Base-by-base conservation (phyloP, 1,140 invertebrate species). In the Hydropsyche tenuis region DNA sequence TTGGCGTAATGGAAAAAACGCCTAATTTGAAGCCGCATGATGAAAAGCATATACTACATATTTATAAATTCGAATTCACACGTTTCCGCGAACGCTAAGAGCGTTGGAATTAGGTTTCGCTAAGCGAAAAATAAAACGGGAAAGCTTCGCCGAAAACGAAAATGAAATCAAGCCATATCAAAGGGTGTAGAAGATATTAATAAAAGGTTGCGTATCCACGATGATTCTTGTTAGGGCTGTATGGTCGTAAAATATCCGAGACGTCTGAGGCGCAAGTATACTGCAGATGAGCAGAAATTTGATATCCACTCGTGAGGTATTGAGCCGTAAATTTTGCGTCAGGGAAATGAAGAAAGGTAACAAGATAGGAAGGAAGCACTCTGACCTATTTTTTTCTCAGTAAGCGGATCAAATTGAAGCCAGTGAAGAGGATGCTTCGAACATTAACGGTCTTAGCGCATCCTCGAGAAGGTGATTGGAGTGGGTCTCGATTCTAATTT, bases 281-380 rank as follows among this genome's bases (percentile, higher is more conserved):
- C 56, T 60, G 56, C 23, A 60, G 56, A 27, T 60, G 56, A 60
- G 56, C 56, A 60, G 56, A 60, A 60, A 60, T 60, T 60, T 60
- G 56, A 60, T 60, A 60, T 60, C 56, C 56, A 60, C 56, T 60
- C 23, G 56, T 60, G 12, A 60, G 56, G 56, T 60, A 60, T 60
- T 60, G 56, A 60, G 56, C 56, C 56, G 56, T 60, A 60, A 60
- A 60, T 60, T 60, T 60, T 60, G 56, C 56, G 56, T 60, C 56
- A 23, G 56, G 30, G 23, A 60, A 60, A 60, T 60, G 56, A 60
- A 60, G 56, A 60, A 60, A 60, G 56, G 56, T 60, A 60, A 60
- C 56, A 60, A 60, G 56, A 60, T 60, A 5, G 56, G 56, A 60
- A 25, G 56, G 56, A 60, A 60, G 23, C 22, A 60, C 56, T 60